Percentiles rank a stretch among this genome's conserved stretches.
phyloP scores from a whole-genome alignment of 2,888 invertebrate genomes.

The Hydrotaea diabolus region DNA sequence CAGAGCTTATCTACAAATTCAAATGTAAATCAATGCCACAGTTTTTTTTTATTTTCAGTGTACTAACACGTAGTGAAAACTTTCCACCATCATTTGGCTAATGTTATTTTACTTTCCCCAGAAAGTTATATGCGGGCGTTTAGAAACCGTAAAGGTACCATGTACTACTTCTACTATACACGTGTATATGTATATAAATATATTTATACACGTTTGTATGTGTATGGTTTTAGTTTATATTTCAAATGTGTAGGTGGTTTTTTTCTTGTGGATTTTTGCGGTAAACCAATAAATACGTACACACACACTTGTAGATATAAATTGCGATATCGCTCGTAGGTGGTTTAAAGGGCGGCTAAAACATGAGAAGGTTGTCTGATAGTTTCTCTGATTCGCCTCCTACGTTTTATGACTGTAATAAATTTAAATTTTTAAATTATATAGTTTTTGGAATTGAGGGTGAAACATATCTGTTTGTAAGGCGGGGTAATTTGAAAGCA shows the following conservation, averaged over 20 bases:
- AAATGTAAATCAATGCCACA: too few species aligned
- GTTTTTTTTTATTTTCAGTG: not conserved
- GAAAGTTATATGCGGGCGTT: not conserved
- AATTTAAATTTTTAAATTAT: constrained; percentile 28
- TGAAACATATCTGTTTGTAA: too few species aligned
- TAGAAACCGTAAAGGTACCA: constrained; percentile 1
- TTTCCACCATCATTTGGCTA: not conserved
- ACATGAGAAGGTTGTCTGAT: not conserved
- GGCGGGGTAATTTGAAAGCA: too few species aligned
- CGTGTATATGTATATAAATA: not conserved
- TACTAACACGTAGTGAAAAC: not conserved
- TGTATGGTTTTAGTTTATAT: too few species aligned
- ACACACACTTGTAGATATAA: not conserved
- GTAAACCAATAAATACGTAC: constrained; percentile 48
- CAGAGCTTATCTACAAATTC: too few species aligned
- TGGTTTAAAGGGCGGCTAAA: not conserved
- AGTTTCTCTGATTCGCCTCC: not conserved
- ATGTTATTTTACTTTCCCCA: not conserved
- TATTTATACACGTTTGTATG: not conserved
- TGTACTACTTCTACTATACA: too few species aligned
- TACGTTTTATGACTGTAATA: constrained; percentile 40
- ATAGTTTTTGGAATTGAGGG: too few species aligned
- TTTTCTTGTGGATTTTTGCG: constrained; percentile 31
- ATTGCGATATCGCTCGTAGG: not conserved
- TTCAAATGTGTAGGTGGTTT: too few species aligned